Percentiles rank a stretch among this genome's conserved stretches.
Evolutionary conservation across 1,140 invertebrate species (phyloP).

Genomic region (Penaeus chinensis): DNA sequence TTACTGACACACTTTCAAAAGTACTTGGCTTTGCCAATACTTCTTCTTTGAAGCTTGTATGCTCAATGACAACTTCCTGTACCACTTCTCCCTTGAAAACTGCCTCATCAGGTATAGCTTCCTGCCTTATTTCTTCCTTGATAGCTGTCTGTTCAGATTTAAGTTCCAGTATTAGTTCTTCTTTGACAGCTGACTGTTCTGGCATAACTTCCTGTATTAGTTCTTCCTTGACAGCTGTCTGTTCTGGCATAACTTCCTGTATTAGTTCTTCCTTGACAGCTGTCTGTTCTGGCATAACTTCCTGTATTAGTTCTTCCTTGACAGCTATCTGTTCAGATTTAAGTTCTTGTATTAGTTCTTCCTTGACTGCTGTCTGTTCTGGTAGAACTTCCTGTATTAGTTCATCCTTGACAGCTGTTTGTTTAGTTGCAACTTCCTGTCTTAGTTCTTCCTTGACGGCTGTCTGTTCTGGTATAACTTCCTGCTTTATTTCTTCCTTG

Average conservation of each 20-base stretch:
- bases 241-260: not conserved
- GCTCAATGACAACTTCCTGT: not conserved
- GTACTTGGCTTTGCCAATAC: not conserved
- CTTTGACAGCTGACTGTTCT: not conserved
- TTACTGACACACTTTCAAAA: not conserved
- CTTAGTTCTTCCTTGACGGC: slow-evolving; percentile 25
- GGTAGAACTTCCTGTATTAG: not conserved
- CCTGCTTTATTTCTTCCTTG: not conserved
- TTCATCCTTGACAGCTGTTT: not conserved
- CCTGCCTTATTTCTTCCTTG: not conserved
- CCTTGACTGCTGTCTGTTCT: not conserved
- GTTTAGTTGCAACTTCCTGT: not conserved
- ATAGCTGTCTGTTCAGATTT: not conserved
- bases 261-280: not conserved
- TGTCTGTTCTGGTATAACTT: slow-evolving; percentile 10
- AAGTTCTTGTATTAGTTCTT: not conserved
- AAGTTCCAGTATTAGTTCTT: not conserved
- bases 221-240: not conserved
- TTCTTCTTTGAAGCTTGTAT: not conserved
- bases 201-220: not conserved
- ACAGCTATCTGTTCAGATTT: not conserved
- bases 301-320: not conserved
- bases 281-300: not conserved
- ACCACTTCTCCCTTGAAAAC: not conserved
- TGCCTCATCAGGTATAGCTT: not conserved